Base-by-base conservation (phyloP, 92 coral and sea anemone genomes). In the Muricea muricata region DNA sequence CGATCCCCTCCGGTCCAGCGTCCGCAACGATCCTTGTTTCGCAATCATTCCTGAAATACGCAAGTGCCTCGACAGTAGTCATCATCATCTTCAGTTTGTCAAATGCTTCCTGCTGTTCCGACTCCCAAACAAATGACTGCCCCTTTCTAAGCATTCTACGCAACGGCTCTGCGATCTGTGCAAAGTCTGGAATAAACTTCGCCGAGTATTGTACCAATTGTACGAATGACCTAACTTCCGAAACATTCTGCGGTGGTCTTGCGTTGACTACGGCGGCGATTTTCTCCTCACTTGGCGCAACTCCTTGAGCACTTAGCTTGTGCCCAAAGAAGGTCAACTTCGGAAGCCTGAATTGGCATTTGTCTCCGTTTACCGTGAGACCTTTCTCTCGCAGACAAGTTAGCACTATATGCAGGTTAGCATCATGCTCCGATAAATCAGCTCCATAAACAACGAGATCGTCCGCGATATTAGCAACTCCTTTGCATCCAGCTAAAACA, bases 261-360 rank as follows among this genome's bases (percentile, higher is more conserved):
- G 84, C 75, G 56, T 50, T 75, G 18, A 31, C 34, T 17, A 89
- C 74, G 17, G 87, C 84, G 6, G 93, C 87, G 17, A 86, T 78
- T 32, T 89, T 86, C 47, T 89, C 90, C 58, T 89, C 90, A 54
- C 87, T 86, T 21, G 87, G 93, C 26, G 90, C 21, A 5, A 89
- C 80, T 21, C 85, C 90, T 7, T 81, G 42, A 20, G 17, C 48
- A 48, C 93, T 81, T 48, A 85, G 75, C 26, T 89, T 87, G 69
- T 80, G 92, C n/a, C 87, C 87, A 31, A 85, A 89, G 47, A 89
- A 89, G 29, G 82, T 86, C n/a, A 67, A 32, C 78, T 83, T 82
- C 33, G 87, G 87, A 11, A 87, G 82, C 33, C 89, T 61, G 75
- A 88, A 88, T 75, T 80, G 85, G 12, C 82, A 91, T 30, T 91